phyloP scores from a whole-genome alignment of 2,113 vertebrate genomes.

The Limanda limanda region DNA sequence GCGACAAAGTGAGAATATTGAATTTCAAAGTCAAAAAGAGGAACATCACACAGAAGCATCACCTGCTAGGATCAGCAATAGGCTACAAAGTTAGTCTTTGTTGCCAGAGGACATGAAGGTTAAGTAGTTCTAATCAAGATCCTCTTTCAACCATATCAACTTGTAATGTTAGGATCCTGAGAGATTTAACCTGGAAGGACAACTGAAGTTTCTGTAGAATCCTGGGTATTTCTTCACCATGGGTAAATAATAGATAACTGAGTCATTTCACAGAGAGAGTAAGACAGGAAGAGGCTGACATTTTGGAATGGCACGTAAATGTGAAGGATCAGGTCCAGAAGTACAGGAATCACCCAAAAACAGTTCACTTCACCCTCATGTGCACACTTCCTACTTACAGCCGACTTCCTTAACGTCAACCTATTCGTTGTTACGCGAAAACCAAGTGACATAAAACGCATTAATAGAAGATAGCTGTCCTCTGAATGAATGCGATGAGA shows the following conservation, averaged over 20 bases:
- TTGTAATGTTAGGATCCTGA: not conserved
- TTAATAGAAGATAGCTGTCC: not conserved
- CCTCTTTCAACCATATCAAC: not conserved
- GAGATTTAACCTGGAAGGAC: not conserved
- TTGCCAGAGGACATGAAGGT: not conserved
- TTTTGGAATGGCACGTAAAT: not conserved
- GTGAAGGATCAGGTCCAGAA: not conserved
- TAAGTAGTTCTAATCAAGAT: constrained; percentile 11
- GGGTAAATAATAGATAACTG: not conserved
- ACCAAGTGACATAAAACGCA: not conserved
- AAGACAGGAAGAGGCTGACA: not conserved
- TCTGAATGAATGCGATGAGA: not conserved
- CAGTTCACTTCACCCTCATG: constrained; percentile 20
- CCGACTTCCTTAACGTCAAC: constrained; percentile 52
- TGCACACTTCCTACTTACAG: constrained; percentile 60
- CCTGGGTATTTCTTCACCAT: not conserved
- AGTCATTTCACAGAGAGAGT: not conserved
- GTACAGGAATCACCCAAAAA: not conserved
- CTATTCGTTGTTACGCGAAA: not conserved
- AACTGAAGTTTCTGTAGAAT: not conserved
- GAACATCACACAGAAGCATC: too few species aligned
- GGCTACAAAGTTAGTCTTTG: not conserved
- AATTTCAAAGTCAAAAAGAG: constrained; percentile 4
- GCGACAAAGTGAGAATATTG: not conserved
- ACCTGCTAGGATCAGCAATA: not conserved